Percentiles rank a stretch among this genome's conserved stretches.
Conservation (phyloP, 1,140 invertebrate genomes). For the Brachionus koreanus region DNA sequence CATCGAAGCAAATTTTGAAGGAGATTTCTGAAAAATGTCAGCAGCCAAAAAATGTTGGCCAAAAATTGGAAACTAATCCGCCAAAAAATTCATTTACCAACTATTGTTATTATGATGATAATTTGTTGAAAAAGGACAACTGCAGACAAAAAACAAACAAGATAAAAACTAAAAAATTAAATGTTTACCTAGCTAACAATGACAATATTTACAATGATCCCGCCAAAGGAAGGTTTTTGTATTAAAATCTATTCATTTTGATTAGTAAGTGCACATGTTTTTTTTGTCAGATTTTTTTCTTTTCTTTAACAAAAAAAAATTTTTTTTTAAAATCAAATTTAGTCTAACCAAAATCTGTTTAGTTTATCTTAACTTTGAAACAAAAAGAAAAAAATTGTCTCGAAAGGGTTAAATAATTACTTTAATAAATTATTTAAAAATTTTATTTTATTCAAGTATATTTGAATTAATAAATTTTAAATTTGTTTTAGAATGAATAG, state of each 20-base stretch:
- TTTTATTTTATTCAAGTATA: no score
- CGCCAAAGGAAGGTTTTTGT: not conserved
- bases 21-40: not conserved
- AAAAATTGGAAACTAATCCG: not conserved
- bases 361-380: not conserved
- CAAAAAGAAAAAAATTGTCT: not conserved
- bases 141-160: not conserved
- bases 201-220: constrained; percentile 37
- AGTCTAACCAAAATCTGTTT: not conserved
- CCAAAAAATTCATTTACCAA: not conserved
- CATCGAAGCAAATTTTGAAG: constrained; percentile 14
- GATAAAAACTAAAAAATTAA: not conserved
- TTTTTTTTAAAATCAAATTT: not conserved
- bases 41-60: not conserved
- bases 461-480: no score
- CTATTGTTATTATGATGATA: constrained; percentile 27
- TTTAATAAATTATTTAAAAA: not conserved
- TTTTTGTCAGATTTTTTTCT: not conserved
- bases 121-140: constrained; percentile 5
- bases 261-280: not conserved
- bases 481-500: no score
- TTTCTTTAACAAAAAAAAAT: no score
- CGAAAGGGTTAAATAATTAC: not conserved
- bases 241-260: not conserved
- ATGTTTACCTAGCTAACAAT: not conserved